Conservation (phyloP, 1,140 invertebrate species). For the Diabrotica undecimpunctata region DNA sequence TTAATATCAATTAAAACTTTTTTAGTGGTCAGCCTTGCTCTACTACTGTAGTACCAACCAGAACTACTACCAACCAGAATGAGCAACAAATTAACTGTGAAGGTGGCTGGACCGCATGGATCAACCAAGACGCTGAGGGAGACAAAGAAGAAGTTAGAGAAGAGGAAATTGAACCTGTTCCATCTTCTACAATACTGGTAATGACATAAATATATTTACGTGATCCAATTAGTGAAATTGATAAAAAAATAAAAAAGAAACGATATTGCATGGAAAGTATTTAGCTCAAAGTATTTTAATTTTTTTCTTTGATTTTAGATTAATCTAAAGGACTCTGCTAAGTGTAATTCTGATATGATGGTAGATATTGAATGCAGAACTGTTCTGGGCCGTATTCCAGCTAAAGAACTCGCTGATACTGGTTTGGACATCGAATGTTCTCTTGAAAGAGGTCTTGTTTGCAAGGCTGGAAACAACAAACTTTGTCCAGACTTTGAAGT, state of each 20-base stretch:
- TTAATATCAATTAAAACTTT: background rate
- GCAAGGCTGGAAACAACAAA: slow-evolving; percentile 48
- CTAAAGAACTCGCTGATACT: slow-evolving; percentile 55
- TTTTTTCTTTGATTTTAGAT: too few relatives aligned
- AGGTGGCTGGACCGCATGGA: slow-evolving; percentile 72
- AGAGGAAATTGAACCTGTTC: slow-evolving; percentile 61
- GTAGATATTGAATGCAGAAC: slow-evolving; percentile 71
- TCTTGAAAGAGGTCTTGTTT: slow-evolving; percentile 66
- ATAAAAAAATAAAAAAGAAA: too few relatives aligned
- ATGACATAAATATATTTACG: slow-evolving; percentile 18
- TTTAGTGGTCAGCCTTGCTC: slow-evolving; percentile 62
- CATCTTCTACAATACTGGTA: slow-evolving; percentile 52
- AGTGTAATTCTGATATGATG: slow-evolving; percentile 61
- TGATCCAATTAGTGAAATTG: too few relatives aligned
- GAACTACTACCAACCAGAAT: slow-evolving; percentile 37
- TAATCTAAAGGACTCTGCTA: slow-evolving; percentile 44
- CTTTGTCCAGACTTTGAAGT: slow-evolving; percentile 71
- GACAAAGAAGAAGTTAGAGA: slow-evolving; percentile 27
- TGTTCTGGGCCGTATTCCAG: slow-evolving; percentile 55
- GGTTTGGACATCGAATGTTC: slow-evolving; percentile 72
- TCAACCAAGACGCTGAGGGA: slow-evolving; percentile 58
- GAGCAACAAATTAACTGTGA: slow-evolving; percentile 52
- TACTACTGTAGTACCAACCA: slow-evolving; percentile 25
- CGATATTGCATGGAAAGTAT: too few relatives aligned
- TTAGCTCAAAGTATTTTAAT: too few relatives aligned